Conservation (phyloP, 2,113 vertebrate genomes). For the Etia nguti region DNA sequence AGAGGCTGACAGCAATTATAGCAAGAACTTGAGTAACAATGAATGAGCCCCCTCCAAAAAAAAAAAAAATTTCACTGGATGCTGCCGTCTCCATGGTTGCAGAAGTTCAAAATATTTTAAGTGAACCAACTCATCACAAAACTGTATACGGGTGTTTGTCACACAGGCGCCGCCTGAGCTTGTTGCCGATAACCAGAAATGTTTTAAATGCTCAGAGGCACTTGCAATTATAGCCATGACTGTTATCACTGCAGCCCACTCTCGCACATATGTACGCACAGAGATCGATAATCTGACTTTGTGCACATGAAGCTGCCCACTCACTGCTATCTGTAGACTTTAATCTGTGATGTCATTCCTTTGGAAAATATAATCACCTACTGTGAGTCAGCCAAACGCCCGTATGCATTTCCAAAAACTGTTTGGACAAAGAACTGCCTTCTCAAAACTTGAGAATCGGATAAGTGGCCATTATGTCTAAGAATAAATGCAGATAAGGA, state of each 20-base stretch:
- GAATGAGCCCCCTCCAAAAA: neutral
- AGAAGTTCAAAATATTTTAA: constrained; percentile 28
- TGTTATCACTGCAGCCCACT: neutral
- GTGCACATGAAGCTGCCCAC: neutral
- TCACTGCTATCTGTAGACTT: neutral
- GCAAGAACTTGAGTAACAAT: constrained; percentile 8
- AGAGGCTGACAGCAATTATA: neutral
- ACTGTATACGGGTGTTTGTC: neutral
- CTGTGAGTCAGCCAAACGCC: neutral
- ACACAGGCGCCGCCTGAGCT: neutral
- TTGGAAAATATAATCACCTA: neutral
- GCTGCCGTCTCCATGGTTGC: constrained; percentile 47
- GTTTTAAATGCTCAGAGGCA: neutral
- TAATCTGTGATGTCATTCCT: neutral
- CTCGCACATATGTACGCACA: neutral
- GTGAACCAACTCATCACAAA: constrained; percentile 19
- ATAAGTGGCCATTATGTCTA: neutral
- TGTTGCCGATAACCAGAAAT: neutral
- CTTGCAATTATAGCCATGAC: constrained; percentile 14
- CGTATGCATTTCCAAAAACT: neutral
- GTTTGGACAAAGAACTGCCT: neutral
- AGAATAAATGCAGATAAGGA: neutral
- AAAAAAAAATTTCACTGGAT: neutral
- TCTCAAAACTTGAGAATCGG: neutral
- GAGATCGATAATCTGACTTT: neutral